Conservation (phyloP, 2,113 vertebrate genomes). For the Gyps fulvus region DNA sequence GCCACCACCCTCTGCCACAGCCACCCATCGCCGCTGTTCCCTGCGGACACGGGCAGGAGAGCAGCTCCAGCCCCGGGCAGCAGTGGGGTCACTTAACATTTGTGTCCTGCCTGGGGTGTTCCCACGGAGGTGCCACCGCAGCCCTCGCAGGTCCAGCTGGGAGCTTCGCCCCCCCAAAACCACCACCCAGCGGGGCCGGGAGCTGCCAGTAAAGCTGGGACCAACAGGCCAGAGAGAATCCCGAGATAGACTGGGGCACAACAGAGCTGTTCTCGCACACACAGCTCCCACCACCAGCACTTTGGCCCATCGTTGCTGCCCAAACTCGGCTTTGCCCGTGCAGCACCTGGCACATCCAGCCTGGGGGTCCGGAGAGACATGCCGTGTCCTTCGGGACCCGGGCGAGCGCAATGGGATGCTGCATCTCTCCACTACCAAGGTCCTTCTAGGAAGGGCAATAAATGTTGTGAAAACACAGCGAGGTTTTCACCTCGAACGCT, state of each 20-base stretch:
- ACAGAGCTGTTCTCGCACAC: fast-evolving
- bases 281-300: neutral
- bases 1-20: neutral
- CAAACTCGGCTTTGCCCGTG: too few relatives aligned
- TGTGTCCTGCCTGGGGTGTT: neutral
- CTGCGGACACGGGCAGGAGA: fast-evolving
- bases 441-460: too few relatives aligned
- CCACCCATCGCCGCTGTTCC: neutral
- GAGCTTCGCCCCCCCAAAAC: neutral
- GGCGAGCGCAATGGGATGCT: too few relatives aligned
- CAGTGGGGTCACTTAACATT: fast-evolving
- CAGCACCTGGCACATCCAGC: too few relatives aligned
- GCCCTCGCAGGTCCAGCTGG: neutral
- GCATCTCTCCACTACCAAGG: too few relatives aligned
- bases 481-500: too few relatives aligned
- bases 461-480: too few relatives aligned
- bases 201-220: fast-evolving
- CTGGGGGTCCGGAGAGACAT: too few relatives aligned
- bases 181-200: neutral
- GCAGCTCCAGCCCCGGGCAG: fast-evolving
- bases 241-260: neutral
- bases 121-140: neutral
- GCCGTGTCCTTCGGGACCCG: too few relatives aligned
- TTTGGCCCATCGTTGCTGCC: too few relatives aligned
- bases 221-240: neutral